Base-by-base conservation (phyloP, 2,113 vertebrate species). In the Platichthys stellatus region DNA sequence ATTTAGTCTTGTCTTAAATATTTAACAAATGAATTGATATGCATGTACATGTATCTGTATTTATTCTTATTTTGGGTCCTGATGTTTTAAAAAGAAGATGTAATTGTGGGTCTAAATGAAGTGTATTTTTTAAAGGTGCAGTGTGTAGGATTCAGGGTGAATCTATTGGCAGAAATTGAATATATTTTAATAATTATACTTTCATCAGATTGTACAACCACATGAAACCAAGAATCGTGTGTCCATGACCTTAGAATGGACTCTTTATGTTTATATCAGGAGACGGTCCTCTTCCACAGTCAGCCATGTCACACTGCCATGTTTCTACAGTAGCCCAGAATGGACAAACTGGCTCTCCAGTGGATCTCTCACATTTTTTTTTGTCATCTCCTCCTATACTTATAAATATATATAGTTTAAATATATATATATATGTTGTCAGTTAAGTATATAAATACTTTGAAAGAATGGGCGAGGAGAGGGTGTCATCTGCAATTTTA, bases 1-100 rank as follows among this genome's bases (percentile, higher is more conserved):
- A n/a, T 54, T 2, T 1, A 47, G 13, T 65, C 23, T 65, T 24
- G 24, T 67, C 20, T 15, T 23, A 31, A 40, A 21, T 56, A 38
- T 38, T 68, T 67, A 35, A 35, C 12, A 9, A 56, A 40, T 56
- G 20, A 53, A 45, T 51, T 67, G 2, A 54, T 67, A 53, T 68
- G 49, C 65, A 68, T 68, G 65, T 65, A 49, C 21, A 24, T 17
- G 6, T 47, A 64, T 64, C 40, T 24, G 21, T 64, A 64, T 64
- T 64, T 47, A 64, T 64, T 64, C 20, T 2, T 63, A 62, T 40
- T 63, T 10, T 3, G 10, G 21, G 26, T 61, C 56, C 14, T 17
- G 28, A 40, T 18, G 26, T 31, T 15, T 60, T 31, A 6, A 38
- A 38, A 38, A 38, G 35, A 38, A 38, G 35, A 38, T 11, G 26